phyloP scores from a whole-genome alignment of 2,888 invertebrate species.

The Punctoribates punctum region DNA sequence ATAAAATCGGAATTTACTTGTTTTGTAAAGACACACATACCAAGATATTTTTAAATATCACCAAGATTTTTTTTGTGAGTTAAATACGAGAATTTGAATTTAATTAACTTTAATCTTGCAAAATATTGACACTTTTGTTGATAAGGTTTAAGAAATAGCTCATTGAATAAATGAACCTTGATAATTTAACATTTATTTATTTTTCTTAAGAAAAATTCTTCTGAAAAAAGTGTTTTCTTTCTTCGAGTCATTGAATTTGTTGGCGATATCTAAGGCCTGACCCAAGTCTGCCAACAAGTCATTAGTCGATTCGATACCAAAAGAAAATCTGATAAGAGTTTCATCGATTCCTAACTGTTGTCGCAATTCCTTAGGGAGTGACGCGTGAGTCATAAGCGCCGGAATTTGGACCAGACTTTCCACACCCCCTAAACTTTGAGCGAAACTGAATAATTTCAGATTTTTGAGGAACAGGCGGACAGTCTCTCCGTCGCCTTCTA shows the following conservation, averaged over 20 bases:
- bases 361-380: slow-evolving; percentile 72
- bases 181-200: no score
- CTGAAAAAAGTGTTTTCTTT: no score
- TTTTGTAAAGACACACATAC: no score
- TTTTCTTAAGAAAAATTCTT: no score
- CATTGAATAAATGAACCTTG: no score
- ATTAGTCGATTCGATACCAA: slow-evolving; percentile 80
- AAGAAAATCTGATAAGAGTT: slow-evolving; percentile 76
- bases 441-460: slow-evolving; percentile 67
- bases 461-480: slow-evolving; percentile 45
- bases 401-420: slow-evolving; percentile 93
- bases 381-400: slow-evolving; percentile 92
- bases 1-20: no score
- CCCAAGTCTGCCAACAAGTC: slow-evolving; percentile 81
- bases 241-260: slow-evolving; percentile 22
- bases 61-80: no score
- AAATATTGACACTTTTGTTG: no score
- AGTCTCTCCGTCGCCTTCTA: slow-evolving; percentile 57
- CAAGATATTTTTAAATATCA: no score
- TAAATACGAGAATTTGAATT: no score
- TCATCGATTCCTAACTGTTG: slow-evolving; percentile 73
- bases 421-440: slow-evolving; percentile 92
- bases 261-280: slow-evolving; percentile 63
- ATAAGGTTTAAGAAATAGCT: no score
- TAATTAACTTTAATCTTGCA: no score